Conservation (phyloP, 2,113 vertebrate genomes). For the Meleagris gallopavo region DNA sequence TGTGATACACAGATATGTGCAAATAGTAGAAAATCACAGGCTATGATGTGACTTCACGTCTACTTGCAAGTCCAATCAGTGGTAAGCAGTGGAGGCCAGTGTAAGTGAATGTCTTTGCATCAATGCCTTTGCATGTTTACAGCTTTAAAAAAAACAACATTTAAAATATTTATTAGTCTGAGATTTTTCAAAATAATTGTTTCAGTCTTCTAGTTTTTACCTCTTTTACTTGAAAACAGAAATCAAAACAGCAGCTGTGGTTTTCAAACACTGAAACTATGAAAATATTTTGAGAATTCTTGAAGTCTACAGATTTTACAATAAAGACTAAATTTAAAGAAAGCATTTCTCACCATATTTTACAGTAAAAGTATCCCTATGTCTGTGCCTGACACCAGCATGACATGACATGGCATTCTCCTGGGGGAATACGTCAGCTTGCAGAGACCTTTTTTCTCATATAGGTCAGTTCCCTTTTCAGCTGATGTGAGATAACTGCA, state of each 20-base stretch:
- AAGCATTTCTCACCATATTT: neutral
- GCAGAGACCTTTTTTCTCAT: conserved; percentile 1
- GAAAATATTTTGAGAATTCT: neutral
- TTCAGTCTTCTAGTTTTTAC: neutral
- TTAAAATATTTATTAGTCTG: neutral
- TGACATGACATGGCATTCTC: neutral
- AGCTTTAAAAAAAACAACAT: neutral
- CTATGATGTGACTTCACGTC: neutral
- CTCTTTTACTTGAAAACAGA: neutral
- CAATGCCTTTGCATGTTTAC: neutral
- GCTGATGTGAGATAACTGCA: conserved; percentile 32
- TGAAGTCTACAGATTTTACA: neutral
- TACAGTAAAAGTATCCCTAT: neutral
- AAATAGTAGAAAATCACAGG: neutral
- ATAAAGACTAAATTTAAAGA: neutral
- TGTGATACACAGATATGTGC: neutral
- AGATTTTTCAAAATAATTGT: neutral
- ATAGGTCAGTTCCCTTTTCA: conserved; percentile 42
- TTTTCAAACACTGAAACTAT: neutral
- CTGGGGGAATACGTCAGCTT: neutral
- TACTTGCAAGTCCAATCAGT: neutral
- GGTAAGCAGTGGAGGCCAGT: neutral
- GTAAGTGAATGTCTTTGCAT: neutral
- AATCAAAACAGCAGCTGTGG: neutral
- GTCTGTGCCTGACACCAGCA: neutral